Base-by-base conservation (phyloP, 2,888 invertebrate species). In the Neoaliturus tenellus region DNA sequence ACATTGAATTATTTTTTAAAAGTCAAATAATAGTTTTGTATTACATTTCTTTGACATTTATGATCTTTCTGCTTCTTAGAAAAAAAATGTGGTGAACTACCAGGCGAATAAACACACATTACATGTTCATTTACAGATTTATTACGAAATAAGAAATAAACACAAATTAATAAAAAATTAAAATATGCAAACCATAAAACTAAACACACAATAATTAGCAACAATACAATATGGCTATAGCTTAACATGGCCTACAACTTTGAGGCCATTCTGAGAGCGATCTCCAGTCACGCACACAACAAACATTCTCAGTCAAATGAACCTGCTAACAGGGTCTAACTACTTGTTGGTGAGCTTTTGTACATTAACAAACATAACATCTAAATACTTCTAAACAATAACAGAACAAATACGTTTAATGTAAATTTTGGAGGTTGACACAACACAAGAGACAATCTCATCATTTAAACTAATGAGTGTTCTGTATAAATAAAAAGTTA, bases 211-310 rank as follows among this genome's bases (percentile, higher is more conserved):
- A 44, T 75, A 44, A 75, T 23, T 75, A 75, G 73, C 73, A 75
- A 75, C 73, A 75, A 75, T 75, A 75, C 44, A 48, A 75, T 75
- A 75, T 75, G 73, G 73, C 73, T 75, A 75, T 75, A 75, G 73
- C 73, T 44, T 35, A 39, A 69, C 28, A 75, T 44, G 73, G 73
- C 73, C 73, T 75, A 75, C 73, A 71, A 39, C 17, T 35, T 10
- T 23, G 44, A 75, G 73, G 73, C 73, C 44, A 17, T 39, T 31
- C n/a, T 3, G 31, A 69, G 17, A 35, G 1, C n/a, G n/a, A 10
- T 69, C 39, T 69, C 39, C 39, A 69, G 67, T 31, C 69, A 69
- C 39, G 69, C 69, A 69, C n/a, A 69, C 69, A 69, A 39, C 69
- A 39, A 39, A 23, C 69, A 39, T 39, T 6, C 71, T 71, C 39